phyloP scores from a whole-genome alignment of 2,888 invertebrate genomes.

The Noctua pronuba region DNA sequence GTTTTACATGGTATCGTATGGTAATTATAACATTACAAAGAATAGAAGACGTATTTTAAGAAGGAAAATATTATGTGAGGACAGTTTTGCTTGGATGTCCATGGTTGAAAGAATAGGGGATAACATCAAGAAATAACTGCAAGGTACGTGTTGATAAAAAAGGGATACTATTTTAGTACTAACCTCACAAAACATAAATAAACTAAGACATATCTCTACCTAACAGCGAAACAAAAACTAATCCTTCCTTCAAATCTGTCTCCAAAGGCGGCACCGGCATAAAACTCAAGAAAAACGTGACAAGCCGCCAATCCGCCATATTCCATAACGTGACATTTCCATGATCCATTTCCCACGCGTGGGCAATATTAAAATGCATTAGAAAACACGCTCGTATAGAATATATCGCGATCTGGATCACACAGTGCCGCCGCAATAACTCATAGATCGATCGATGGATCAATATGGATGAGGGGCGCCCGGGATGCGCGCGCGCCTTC shows the following conservation, averaged over 20 bases:
- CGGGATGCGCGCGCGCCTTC: slow-evolving; percentile 80
- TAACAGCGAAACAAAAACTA: slow-evolving; percentile 3
- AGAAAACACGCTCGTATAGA: slow-evolving; percentile 64
- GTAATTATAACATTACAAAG: neutral
- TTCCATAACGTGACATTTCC: slow-evolving; percentile 47
- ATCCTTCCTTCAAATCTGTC: slow-evolving; percentile 7
- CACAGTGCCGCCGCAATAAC: slow-evolving; percentile 75
- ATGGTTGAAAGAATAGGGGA: too few species aligned
- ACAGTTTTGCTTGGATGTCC: neutral
- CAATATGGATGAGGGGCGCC: slow-evolving; percentile 83
- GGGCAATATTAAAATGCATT: slow-evolving; percentile 72
- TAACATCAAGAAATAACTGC: neutral
- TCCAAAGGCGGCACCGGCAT: slow-evolving; percentile 42
- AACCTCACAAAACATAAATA: neutral
- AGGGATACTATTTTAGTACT: neutral
- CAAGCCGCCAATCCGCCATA: slow-evolving; percentile 42
- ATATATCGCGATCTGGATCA: slow-evolving; percentile 80
- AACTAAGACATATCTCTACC: neutral
- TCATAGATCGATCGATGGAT: slow-evolving; percentile 80
- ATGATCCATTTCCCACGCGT: slow-evolving; percentile 65
- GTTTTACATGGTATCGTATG: neutral
- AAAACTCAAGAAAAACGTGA: slow-evolving; percentile 50
- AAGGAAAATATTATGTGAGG: neutral
- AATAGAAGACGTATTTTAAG: neutral
- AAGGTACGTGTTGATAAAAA: neutral